Conservation (phyloP, 2,797 vertebrate genomes). For the Graptemys geographica region DNA sequence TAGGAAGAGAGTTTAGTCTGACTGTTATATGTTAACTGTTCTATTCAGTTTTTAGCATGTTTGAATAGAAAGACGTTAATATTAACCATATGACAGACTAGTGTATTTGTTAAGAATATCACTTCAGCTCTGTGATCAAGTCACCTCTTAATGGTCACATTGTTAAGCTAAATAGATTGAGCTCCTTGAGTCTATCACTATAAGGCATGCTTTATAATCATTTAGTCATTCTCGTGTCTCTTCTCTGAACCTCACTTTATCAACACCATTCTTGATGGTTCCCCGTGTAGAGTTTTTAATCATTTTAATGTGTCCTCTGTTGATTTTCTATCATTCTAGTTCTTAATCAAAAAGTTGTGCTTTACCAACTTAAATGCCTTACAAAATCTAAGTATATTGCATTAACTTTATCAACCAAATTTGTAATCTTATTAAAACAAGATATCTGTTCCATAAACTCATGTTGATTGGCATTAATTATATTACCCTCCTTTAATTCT, state of each 20-base stretch:
- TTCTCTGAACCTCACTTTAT: background rate
- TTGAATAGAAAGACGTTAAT: conserved; percentile 72
- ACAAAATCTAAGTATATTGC: background rate
- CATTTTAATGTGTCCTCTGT: background rate
- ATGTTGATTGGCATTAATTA: background rate
- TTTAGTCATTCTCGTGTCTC: background rate
- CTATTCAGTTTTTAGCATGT: conserved; percentile 75
- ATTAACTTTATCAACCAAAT: background rate
- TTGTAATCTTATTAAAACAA: background rate
- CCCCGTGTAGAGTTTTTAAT: background rate
- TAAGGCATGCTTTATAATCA: background rate
- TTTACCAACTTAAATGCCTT: background rate
- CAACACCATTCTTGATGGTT: background rate
- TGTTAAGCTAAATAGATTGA: background rate
- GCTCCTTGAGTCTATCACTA: background rate
- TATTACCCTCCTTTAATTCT: background rate
- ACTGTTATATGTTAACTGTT: conserved; percentile 72
- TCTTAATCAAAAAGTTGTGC: background rate
- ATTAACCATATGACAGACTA: conserved; percentile 69
- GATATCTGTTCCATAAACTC: background rate
- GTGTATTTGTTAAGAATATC: conserved; percentile 69
- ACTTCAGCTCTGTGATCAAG: background rate
- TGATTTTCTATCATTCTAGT: background rate
- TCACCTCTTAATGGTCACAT: background rate
- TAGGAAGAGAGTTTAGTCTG: conserved; percentile 3